Conservation (phyloP, 2,888 invertebrate genomes). For the Cataglyphis cursor region DNA sequence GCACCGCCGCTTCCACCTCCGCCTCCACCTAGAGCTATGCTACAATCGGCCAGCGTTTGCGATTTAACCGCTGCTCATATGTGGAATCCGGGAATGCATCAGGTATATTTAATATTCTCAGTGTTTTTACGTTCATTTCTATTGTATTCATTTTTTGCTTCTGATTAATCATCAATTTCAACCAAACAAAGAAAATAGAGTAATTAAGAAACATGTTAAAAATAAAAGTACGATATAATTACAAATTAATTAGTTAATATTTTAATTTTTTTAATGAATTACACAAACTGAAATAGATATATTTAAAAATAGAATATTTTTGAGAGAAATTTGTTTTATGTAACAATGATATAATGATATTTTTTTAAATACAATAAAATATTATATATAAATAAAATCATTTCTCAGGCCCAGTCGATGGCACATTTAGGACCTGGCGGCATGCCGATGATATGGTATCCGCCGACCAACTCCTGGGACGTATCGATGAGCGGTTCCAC, state of each 20-base stretch:
- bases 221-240: no score
- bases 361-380: no score
- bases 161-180: background rate
- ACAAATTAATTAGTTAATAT: no score
- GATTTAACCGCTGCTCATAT: constrained; percentile 81
- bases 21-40: constrained; percentile 81
- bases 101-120: constrained; percentile 85
- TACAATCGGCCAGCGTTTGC: constrained; percentile 84
- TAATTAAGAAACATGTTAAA: no score
- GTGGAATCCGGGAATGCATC: constrained; percentile 88
- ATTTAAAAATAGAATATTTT: no score
- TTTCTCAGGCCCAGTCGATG: constrained; percentile 91
- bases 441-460: constrained; percentile 87
- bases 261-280: background rate
- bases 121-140: background rate
- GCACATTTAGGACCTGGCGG: constrained; percentile 88
- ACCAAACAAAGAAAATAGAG: background rate
- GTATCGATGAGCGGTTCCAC: constrained; percentile 82
- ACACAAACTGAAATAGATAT: no score
- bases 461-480: constrained; percentile 81
- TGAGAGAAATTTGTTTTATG: no score
- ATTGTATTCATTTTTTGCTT: background rate
- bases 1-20: constrained; percentile 73
- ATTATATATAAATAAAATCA: constrained; percentile 9
- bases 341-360: background rate